A percentile compares a stretch with the other conserved stretches of the same genome.
These are phyloP conservation scores for Subacronicta megacephala DNA, from an alignment of 2,888 invertebrate genomes.

Conservation along the genomic window DNA sequence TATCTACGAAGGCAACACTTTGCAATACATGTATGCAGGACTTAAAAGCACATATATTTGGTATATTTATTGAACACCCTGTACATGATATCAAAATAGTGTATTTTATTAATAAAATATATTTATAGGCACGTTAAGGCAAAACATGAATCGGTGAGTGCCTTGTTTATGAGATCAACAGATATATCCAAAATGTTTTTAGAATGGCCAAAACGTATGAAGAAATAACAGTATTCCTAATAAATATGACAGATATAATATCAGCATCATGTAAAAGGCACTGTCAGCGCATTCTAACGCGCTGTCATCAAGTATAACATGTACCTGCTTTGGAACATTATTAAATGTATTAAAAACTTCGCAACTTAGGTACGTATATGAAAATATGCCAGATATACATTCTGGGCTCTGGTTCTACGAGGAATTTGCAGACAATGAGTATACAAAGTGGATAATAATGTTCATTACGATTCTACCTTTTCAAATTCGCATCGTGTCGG, in stretches of 20 bases:
- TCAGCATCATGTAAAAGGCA: constrained; percentile 68
- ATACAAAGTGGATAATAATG: constrained; percentile 34
- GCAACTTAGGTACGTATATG: constrained; percentile 55
- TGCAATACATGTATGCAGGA: constrained; percentile 76
- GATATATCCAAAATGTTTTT: constrained; percentile 62
- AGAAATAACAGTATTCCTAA: constrained; percentile 34
- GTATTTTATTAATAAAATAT: constrained; percentile 72
- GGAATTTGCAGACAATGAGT: constrained; percentile 32
- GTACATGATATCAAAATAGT: constrained; percentile 88
- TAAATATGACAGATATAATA: constrained; percentile 53
- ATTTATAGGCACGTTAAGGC: constrained; percentile 83
- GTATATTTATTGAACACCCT: constrained; percentile 87
- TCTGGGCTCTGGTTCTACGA: constrained; percentile 32
- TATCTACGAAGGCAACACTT: constrained; percentile 84
- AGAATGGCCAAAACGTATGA: constrained; percentile 52
- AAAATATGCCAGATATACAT: constrained; percentile 49
- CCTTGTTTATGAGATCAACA: constrained; percentile 84
- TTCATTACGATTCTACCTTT: constrained; percentile 29
- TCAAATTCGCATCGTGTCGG: constrained; percentile 25
- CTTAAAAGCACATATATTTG: constrained; percentile 87
- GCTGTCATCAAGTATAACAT: constrained; percentile 29
- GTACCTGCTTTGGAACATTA: constrained; percentile 41
- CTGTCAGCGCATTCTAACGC: constrained; percentile 48
- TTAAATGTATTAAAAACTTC: constrained; percentile 28
- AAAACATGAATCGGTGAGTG: constrained; percentile 75